Percentiles rank a stretch among this genome's conserved stretches.
phyloP scores from a whole-genome alignment of 1,140 invertebrate species.

The Saccostrea echinata region DNA sequence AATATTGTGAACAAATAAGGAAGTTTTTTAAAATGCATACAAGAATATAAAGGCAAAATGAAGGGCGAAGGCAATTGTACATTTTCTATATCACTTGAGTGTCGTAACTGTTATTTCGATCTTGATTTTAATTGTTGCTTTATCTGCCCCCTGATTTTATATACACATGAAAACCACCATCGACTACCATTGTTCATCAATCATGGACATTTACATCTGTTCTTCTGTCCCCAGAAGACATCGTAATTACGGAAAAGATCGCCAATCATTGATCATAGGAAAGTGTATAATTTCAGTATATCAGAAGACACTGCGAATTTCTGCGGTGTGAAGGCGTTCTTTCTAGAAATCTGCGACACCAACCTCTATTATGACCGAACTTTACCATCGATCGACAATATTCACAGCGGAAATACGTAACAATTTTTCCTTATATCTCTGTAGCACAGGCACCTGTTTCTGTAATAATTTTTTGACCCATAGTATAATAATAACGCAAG shows the following conservation, averaged over 20 bases:
- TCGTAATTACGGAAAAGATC: background rate
- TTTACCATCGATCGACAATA: background rate
- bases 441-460: no score
- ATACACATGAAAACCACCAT: background rate
- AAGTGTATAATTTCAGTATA: slow-evolving; percentile 23
- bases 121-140: background rate
- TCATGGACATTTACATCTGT: slow-evolving; percentile 16
- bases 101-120: background rate
- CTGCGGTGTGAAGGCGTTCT: background rate
- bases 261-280: slow-evolving; percentile 20
- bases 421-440: no score
- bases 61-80: no score
- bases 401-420: no score
- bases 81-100: no score
- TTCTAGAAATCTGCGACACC: background rate
- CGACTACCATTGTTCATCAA: background rate
- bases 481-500: no score
- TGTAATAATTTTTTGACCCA: no score
- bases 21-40: no score
- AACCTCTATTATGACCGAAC: background rate
- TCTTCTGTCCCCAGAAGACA: background rate
- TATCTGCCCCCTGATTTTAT: background rate
- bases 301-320: background rate
- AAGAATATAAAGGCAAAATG: no score
- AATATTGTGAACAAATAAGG: no score